Conservation (phyloP, 2,888 invertebrate species). For the Ectropis crepuscularia region DNA sequence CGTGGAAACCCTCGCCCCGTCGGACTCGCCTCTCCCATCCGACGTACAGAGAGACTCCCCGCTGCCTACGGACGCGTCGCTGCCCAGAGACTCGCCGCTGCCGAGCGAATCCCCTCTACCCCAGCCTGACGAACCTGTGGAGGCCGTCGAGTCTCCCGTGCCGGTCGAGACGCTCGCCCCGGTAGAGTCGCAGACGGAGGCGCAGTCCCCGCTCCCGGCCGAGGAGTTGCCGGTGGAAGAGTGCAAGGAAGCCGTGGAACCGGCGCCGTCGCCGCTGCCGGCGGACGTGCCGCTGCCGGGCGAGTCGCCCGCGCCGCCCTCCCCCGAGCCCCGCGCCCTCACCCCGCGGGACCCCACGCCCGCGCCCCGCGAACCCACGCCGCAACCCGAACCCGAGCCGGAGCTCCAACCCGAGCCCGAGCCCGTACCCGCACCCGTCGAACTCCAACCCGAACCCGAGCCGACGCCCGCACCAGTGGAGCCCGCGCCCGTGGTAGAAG, state of each 20-base stretch:
- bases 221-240: conserved; percentile 19
- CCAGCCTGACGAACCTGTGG: not conserved
- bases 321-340: conserved; percentile 11
- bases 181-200: conserved; percentile 39
- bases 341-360: conserved; percentile 6
- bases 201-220: not conserved
- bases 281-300: conserved; percentile 30
- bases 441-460: conserved; percentile 1
- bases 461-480: not conserved
- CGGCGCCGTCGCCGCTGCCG: conserved; percentile 23
- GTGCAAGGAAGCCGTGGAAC: conserved; percentile 6
- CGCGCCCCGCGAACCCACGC: conserved; percentile 1
- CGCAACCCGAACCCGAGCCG: not conserved
- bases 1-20: conserved; percentile 33
- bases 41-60: conserved; percentile 35
- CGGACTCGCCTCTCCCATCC: conserved; percentile 29
- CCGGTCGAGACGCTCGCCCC: conserved; percentile 34
- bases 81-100: conserved; percentile 39
- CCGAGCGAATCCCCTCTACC: conserved; percentile 36
- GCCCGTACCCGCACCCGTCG: not conserved
- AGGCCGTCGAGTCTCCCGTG: conserved; percentile 45
- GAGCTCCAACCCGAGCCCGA: conserved; percentile 1
- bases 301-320: conserved; percentile 29
- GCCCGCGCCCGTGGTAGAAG: conserved; percentile 66
- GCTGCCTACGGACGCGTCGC: conserved; percentile 37